phyloP scores from a whole-genome alignment of 2,797 vertebrate genomes.

The Halcyon chelicuti region DNA sequence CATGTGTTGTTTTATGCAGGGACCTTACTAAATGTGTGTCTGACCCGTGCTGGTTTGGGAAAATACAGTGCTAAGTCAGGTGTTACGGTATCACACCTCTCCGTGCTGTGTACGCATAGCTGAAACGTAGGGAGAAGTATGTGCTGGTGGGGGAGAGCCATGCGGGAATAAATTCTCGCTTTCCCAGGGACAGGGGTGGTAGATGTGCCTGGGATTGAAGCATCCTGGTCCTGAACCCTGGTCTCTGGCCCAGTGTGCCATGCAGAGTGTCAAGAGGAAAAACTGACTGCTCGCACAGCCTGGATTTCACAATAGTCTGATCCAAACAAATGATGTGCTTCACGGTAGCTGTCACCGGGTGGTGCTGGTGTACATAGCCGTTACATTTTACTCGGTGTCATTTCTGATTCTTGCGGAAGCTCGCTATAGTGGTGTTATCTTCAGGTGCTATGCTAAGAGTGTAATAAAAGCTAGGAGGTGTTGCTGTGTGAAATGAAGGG shows the following conservation, averaged over 20 bases:
- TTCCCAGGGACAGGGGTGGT: rapidly evolving
- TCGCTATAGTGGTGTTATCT: background rate
- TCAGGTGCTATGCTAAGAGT: background rate
- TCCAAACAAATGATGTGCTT: background rate
- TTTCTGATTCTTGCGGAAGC: background rate
- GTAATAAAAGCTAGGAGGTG: background rate
- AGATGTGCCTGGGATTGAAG: rapidly evolving
- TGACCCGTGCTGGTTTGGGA: background rate
- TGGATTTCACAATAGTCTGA: background rate
- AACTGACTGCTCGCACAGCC: rapidly evolving
- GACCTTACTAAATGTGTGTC: background rate
- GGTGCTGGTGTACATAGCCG: background rate
- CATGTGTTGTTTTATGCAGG: background rate
- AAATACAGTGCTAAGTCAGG: background rate
- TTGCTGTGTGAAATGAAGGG: background rate
- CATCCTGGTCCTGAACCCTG: rapidly evolving
- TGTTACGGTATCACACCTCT: rapidly evolving
- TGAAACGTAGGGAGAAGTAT: background rate
- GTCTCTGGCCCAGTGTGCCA: background rate
- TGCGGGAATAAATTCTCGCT: background rate
- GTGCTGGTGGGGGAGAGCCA: background rate
- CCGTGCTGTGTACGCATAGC: background rate
- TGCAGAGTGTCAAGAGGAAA: background rate
- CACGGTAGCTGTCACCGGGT: background rate
- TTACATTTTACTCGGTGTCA: background rate